Percentiles rank a stretch among this genome's conserved stretches.
Conservation (phyloP, 2,113 vertebrate species). For the Crypturellus undulatus region DNA sequence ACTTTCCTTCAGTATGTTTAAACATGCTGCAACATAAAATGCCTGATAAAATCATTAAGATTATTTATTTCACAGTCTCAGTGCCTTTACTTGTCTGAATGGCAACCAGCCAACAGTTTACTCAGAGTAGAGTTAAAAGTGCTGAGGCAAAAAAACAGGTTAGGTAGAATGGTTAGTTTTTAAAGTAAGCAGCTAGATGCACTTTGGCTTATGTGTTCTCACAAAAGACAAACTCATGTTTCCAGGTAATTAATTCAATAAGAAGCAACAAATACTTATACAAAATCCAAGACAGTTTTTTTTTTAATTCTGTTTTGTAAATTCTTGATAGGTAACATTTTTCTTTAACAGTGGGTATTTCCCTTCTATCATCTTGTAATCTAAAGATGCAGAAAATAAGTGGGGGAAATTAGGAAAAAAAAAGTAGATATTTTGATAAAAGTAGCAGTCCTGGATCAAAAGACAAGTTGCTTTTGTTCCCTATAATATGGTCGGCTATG, state of each 20-base stretch:
- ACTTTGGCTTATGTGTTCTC: not conserved
- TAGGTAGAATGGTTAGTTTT: not conserved
- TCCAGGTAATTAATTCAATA: not conserved
- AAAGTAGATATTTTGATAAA: not conserved
- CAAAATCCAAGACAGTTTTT: not conserved
- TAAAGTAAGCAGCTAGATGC: not conserved
- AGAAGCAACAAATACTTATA: not conserved
- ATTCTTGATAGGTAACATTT: not conserved
- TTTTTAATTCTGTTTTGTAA: not conserved
- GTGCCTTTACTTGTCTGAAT: constrained; percentile 46
- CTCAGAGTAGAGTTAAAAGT: not conserved
- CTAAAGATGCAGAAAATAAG: not conserved
- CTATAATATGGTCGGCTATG: not conserved
- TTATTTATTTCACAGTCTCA: constrained; percentile 50
- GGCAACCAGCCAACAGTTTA: constrained; percentile 24
- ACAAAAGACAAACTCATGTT: not conserved
- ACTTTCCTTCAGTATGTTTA: constrained; percentile 47
- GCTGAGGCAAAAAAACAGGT: not conserved
- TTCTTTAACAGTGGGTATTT: not conserved
- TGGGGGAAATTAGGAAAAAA: not conserved
- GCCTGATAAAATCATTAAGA: constrained; percentile 55
- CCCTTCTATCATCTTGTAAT: not conserved
- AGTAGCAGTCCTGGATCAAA: not conserved
- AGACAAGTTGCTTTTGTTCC: not conserved
- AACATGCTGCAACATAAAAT: constrained; percentile 44